Conservation (phyloP, 2,888 invertebrate species). For the Neelides folsomi region DNA sequence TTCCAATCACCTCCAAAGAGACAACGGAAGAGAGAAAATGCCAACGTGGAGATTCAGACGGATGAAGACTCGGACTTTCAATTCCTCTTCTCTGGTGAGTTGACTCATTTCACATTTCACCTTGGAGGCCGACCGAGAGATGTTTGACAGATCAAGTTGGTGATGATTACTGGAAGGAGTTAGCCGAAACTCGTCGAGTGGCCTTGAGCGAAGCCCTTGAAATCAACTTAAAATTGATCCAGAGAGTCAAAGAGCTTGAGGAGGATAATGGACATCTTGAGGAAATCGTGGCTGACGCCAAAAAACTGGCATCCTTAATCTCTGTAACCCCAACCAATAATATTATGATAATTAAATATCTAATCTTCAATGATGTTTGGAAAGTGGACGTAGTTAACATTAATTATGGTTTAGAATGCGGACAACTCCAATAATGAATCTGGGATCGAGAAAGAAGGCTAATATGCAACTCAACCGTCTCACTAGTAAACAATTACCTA, state of each 20-base stretch:
- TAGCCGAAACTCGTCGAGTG: constrained; percentile 20
- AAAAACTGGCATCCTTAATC: constrained; percentile 20
- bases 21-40: too few species aligned
- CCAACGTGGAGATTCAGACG: too few species aligned
- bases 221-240: constrained; percentile 21
- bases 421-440: not conserved
- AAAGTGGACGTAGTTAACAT: too few species aligned
- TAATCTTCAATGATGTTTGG: too few species aligned
- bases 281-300: constrained; percentile 24
- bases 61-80: too few species aligned
- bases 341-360: not conserved
- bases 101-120: too few species aligned
- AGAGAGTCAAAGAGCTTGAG: constrained; percentile 21
- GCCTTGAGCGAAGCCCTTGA: constrained; percentile 24
- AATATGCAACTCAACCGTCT: too few species aligned
- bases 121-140: too few species aligned
- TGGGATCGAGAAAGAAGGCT: not conserved
- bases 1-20: too few species aligned
- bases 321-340: constrained; percentile 16
- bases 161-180: constrained; percentile 21
- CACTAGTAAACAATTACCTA: too few species aligned
- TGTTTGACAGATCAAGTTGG: constrained; percentile 17
- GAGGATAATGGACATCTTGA: constrained; percentile 22
- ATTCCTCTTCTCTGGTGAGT: too few species aligned
- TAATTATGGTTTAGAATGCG: too few species aligned